A percentile compares a stretch with the other conserved stretches of the same genome.
Conservation (phyloP, 2,888 invertebrate species). For the Pollenia amentaria region DNA sequence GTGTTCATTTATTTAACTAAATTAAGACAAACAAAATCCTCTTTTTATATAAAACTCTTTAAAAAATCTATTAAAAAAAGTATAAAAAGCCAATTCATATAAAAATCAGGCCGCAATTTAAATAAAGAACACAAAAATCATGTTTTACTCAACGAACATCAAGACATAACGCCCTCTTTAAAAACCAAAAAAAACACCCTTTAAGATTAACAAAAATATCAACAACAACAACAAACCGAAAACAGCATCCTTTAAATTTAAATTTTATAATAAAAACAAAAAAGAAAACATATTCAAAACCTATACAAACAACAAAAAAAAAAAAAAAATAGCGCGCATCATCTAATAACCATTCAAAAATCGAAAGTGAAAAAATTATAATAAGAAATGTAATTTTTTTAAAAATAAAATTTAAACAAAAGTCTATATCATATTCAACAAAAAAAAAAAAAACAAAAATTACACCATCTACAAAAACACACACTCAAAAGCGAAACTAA, state of each 20-base stretch:
- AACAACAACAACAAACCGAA: constrained; percentile 50
- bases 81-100: constrained; percentile 48
- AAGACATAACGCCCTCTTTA: constrained; percentile 57
- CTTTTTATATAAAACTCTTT: constrained; percentile 62
- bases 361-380: constrained; percentile 55
- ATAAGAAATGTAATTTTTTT: constrained; percentile 56
- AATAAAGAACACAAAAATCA: constrained; percentile 73
- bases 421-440: constrained; percentile 60
- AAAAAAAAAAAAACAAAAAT: constrained; percentile 9
- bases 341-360: constrained; percentile 75
- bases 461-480: constrained; percentile 54
- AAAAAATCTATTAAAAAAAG: constrained; percentile 48
- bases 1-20: constrained; percentile 71
- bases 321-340: constrained; percentile 79
- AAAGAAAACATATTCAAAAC: constrained; percentile 66
- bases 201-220: constrained; percentile 58
- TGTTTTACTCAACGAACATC: constrained; percentile 72
- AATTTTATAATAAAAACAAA: constrained; percentile 64
- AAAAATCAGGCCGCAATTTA: constrained; percentile 72
- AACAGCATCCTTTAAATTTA: constrained; percentile 67
- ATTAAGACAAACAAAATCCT: constrained; percentile 60
- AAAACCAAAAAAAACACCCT: constrained; percentile 62
- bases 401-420: constrained; percentile 44
- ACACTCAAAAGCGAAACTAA: constrained; percentile 43
- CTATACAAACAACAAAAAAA: constrained; percentile 49